phyloP scores from a whole-genome alignment of 2,797 vertebrate species.

The Anniella stebbinsi region DNA sequence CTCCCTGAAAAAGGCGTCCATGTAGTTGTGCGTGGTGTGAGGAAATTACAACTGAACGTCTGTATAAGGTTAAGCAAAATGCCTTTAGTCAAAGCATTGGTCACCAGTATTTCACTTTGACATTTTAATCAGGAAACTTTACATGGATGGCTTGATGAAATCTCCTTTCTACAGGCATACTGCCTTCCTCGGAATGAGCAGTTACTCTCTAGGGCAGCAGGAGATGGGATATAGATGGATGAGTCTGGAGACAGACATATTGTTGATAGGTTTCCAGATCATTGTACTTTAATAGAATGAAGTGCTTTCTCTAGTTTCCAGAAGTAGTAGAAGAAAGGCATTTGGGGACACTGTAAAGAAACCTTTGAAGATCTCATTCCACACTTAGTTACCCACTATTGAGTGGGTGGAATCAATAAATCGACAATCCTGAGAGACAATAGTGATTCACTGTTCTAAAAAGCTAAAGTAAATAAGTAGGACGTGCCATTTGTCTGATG shows the following conservation, averaged over 20 bases:
- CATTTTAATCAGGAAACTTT: slow-evolving; percentile 47
- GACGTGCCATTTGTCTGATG: slow-evolving; percentile 9
- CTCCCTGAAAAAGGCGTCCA: too few species aligned
- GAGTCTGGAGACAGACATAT: background rate
- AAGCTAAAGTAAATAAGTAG: slow-evolving; percentile 29
- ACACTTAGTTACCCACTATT: slow-evolving; percentile 10
- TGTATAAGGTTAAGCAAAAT: slow-evolving; percentile 40
- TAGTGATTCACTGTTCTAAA: slow-evolving; percentile 15
- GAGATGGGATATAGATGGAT: slow-evolving; percentile 49
- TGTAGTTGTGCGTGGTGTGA: background rate
- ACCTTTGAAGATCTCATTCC: slow-evolving; percentile 19
- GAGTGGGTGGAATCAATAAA: slow-evolving; percentile 19
- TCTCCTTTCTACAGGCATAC: slow-evolving; percentile 50
- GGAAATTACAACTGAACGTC: slow-evolving; percentile 55
- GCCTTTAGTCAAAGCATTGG: slow-evolving; percentile 53
- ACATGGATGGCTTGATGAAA: slow-evolving; percentile 43
- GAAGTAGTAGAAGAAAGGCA: background rate
- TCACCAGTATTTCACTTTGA: slow-evolving; percentile 38
- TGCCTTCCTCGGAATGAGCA: slow-evolving; percentile 59
- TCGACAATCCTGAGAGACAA: slow-evolving; percentile 11
- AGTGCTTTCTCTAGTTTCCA: slow-evolving; percentile 15
- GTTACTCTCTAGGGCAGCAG: slow-evolving; percentile 45
- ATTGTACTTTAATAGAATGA: slow-evolving; percentile 35
- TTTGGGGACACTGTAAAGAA: slow-evolving; percentile 26
- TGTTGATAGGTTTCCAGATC: slow-evolving; percentile 43